Conservation (phyloP, 2,888 invertebrate species). For the Thereva nobilitata region DNA sequence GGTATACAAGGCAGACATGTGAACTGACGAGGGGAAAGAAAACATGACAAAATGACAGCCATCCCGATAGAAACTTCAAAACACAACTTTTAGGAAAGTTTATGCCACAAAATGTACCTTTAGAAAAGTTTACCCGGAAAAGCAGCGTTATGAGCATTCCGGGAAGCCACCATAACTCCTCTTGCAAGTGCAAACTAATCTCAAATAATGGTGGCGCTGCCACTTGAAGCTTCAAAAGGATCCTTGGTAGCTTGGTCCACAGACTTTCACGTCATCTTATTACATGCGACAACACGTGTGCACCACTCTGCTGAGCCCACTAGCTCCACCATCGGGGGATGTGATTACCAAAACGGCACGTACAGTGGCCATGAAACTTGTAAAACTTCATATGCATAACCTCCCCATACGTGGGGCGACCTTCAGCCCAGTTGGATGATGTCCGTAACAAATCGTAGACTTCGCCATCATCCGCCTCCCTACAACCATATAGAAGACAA, state of each 20-base stretch:
- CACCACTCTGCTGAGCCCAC: constrained; percentile 6
- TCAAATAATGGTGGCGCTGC: neutral
- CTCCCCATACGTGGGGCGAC: constrained; percentile 13
- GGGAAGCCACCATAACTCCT: constrained; percentile 12
- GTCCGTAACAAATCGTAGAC: neutral
- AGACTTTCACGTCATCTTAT: constrained; percentile 12
- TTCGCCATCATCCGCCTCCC: neutral
- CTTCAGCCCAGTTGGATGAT: neutral
- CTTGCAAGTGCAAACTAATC: constrained; percentile 33
- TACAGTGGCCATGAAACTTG: too few species aligned
- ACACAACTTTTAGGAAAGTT: constrained; percentile 38
- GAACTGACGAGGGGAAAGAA: neutral
- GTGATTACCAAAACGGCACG: too few species aligned
- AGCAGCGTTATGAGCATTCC: neutral
- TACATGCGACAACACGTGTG: constrained; percentile 29
- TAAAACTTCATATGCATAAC: neutral
- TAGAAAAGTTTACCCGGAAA: constrained; percentile 8
- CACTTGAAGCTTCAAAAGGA: constrained; percentile 4
- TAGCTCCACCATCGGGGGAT: neutral
- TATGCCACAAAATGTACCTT: constrained; percentile 38
- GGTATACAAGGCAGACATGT: constrained; percentile 14
- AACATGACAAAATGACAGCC: constrained; percentile 30
- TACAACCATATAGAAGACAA: constrained; percentile 13
- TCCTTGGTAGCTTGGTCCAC: neutral
- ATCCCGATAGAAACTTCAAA: constrained; percentile 34